A percentile compares a stretch with the other conserved stretches of the same genome.
Evolutionary conservation across 2,888 invertebrate species (phyloP).

Genomic region (Netelia inedita): DNA sequence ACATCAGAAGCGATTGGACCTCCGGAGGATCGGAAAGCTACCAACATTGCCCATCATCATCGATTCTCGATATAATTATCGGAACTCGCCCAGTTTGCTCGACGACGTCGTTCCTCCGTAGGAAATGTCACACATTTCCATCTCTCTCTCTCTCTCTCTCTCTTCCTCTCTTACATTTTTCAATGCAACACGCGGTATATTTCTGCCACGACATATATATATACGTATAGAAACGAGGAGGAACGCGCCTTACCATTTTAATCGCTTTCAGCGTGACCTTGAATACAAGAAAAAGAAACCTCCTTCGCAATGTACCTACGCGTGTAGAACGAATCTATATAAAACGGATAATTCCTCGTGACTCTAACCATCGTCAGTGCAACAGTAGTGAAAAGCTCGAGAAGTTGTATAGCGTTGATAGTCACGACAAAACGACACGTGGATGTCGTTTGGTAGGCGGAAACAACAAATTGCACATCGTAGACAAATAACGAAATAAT

Average conservation of each 20-base stretch:
- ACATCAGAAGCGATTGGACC: slow-evolving; percentile 53
- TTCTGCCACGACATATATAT: slow-evolving; percentile 24
- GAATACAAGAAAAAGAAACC: slow-evolving; percentile 37
- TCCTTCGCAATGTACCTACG: not conserved
- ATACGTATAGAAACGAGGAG: slow-evolving; percentile 1
- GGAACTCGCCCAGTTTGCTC: slow-evolving; percentile 44
- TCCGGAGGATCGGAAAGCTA: slow-evolving; percentile 13
- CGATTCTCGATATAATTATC: slow-evolving; percentile 70
- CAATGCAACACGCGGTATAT: slow-evolving; percentile 31
- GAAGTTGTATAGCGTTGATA: slow-evolving; percentile 26
- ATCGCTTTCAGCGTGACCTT: slow-evolving; percentile 51
- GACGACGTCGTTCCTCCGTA: slow-evolving; percentile 19
- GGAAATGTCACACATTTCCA: slow-evolving; percentile 41
- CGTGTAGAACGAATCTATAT: slow-evolving; percentile 12
- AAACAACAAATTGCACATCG: not conserved
- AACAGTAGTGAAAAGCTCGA: slow-evolving; percentile 3
- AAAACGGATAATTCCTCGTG: slow-evolving; percentile 26
- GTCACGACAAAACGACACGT: not conserved
- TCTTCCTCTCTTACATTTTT: slow-evolving; percentile 9
- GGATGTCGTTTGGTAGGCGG: not conserved
- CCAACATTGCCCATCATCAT: slow-evolving; percentile 56
- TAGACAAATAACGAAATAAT: not conserved
- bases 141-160: slow-evolving; percentile 25
- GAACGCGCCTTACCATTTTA: slow-evolving; percentile 34
- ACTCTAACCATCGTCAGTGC: slow-evolving; percentile 9